phyloP scores from a whole-genome alignment of 2,113 vertebrate genomes.

The Ranitomeya imitator region DNA sequence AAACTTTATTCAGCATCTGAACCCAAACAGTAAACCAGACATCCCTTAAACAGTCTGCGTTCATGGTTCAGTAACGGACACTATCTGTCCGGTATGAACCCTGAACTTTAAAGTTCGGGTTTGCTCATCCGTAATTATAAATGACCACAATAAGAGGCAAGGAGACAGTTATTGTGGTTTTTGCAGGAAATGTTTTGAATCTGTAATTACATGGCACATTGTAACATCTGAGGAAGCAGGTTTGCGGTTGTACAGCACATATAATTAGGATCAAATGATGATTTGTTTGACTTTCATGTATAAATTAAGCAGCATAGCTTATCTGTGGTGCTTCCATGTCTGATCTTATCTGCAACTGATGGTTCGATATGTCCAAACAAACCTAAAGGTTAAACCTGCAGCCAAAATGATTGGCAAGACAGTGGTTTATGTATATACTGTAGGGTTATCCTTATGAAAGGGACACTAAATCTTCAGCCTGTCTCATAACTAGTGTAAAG shows the following conservation, averaged over 20 bases:
- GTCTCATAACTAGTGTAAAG: too few species aligned
- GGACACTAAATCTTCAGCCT: too few species aligned
- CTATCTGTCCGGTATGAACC: too few species aligned
- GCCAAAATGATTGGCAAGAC: too few species aligned
- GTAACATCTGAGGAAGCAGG: not conserved
- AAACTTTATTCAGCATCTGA: not conserved
- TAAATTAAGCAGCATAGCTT: not conserved
- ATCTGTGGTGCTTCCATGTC: conserved; percentile 15
- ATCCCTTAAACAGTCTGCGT: too few species aligned
- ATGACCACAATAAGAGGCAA: not conserved
- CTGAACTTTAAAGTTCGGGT: too few species aligned
- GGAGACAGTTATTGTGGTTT: not conserved
- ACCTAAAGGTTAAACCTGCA: not conserved
- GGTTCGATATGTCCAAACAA: not conserved
- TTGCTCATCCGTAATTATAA: too few species aligned
- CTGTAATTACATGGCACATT: not conserved
- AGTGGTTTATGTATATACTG: too few species aligned
- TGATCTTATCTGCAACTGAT: conserved; percentile 4
- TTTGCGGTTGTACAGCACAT: not conserved
- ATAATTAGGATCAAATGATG: conserved; percentile 36
- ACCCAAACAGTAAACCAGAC: too few species aligned
- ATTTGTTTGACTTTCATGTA: conserved; percentile 35
- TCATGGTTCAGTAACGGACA: too few species aligned
- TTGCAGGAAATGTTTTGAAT: conserved; percentile 18
- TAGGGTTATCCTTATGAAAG: too few species aligned